Evolutionary conservation across 2,888 invertebrate species (phyloP), one percentile per base, ranked within the genome.

Genomic region (Philhelius pedissequus): DNA sequence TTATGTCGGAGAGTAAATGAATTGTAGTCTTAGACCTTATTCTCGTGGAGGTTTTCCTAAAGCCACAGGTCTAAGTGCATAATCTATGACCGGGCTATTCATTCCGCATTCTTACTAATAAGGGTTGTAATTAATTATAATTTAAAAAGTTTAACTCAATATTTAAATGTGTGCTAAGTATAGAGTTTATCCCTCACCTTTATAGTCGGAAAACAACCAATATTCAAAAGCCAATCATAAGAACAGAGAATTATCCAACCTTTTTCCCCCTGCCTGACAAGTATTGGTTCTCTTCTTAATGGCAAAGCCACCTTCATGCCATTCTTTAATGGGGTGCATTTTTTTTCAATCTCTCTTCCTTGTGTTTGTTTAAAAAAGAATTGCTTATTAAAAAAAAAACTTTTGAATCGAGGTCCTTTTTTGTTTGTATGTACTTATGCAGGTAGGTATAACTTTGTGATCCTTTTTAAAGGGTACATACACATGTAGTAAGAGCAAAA

Each of bases 401-500:
- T 50, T 78, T 70, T 64, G 62, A 74, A 78, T 78, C 56, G 62
- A 64, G 64, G 62, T 70, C 69, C 52, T 62, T 74, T 35, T 27
- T 58, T 25, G 9, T 32, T 13, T 56, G 50, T 27, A 58, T 27
- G 54, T n/a, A 22, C 20, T 4, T 22, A 40, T 43, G 15, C 13
- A 35, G 1, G 15, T 15, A 35, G 1, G 9, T 32, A 32, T 32
- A 38, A n/a, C 9, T 27, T 15, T 70, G 22, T 45, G 22, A 2
- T 32, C 11, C 32, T 38, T 38, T n/a, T 60, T 60, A 54, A 76
- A 43, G 60, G 40, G 43, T 66, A 62, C 38, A 60, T 35, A 27
- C 62, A 62, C 27, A 77, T 68, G 71, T 35, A 25, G 82, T 73
- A 82, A 77, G 62, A 68, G 62, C 15, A 68, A 71, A 82, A 71